Evolutionary conservation across 1,140 invertebrate genomes (phyloP).

Genomic region (Drosophila littoralis): DNA sequence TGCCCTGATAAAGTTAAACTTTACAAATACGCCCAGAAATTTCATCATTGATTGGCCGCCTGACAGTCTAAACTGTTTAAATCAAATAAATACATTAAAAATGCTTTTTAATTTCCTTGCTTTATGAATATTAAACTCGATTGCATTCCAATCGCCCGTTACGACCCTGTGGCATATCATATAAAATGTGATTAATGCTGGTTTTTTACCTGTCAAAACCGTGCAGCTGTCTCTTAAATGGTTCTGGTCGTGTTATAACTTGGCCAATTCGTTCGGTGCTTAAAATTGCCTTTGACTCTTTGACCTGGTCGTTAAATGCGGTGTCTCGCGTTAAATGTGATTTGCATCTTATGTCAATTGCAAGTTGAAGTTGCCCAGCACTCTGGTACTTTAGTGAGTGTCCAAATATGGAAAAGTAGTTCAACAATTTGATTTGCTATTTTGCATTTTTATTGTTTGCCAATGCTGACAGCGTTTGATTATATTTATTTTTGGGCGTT

Average conservation of each 20-base stretch:
- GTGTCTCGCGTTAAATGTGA: constrained; percentile 35
- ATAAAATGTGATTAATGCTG: constrained; percentile 63
- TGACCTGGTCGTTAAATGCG: constrained; percentile 56
- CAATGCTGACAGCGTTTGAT: constrained; percentile 76
- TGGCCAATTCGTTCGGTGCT: constrained; percentile 25
- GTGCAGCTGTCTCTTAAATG: constrained; percentile 53
- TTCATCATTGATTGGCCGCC: constrained; percentile 31
- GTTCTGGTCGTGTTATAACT: constrained; percentile 27
- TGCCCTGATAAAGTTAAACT: neutral
- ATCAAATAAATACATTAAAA: neutral
- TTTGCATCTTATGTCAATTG: constrained; percentile 66
- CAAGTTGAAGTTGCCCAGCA: constrained; percentile 41
- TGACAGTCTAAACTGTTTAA: constrained; percentile 3
- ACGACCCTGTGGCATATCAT: constrained; percentile 53
- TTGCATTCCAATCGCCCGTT: constrained; percentile 55
- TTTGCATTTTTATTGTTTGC: constrained; percentile 80
- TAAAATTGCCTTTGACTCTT: constrained; percentile 55
- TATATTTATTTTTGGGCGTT: constrained; percentile 81
- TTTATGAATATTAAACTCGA: constrained; percentile 49
- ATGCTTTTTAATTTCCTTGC: constrained; percentile 15
- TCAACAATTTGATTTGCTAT: constrained; percentile 66
- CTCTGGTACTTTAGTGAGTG: neutral
- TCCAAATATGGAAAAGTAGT: constrained; percentile 75
- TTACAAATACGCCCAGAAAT: constrained; percentile 11
- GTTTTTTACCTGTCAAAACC: constrained; percentile 21